Evolutionary conservation across 2,797 vertebrate genomes (phyloP).

Genomic region (Neosilurus mollespiculum): DNA sequence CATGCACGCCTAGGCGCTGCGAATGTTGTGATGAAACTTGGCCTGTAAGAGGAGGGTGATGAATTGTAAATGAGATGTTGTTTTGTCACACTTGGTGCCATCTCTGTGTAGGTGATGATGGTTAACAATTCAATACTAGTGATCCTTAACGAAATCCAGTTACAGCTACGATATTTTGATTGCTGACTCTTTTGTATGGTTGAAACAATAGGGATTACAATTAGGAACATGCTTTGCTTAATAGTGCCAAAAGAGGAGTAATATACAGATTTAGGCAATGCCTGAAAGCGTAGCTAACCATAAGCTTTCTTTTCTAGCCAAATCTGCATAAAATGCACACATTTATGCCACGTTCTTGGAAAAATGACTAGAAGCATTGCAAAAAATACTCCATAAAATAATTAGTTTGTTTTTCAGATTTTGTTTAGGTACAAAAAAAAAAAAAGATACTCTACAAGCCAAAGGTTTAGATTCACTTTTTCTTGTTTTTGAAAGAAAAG

Average conservation of each 20-base stretch:
- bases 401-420: too few species aligned
- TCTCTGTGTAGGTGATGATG: slow-evolving; percentile 2
- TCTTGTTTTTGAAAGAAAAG: too few species aligned
- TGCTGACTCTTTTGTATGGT: not conserved
- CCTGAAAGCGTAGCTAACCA: too few species aligned
- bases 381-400: too few species aligned
- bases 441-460: too few species aligned
- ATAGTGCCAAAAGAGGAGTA: not conserved
- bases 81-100: slow-evolving; percentile 29
- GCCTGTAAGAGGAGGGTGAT: slow-evolving; percentile 44
- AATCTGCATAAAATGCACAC: too few species aligned
- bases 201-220: not conserved
- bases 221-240: not conserved
- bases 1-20: slow-evolving; percentile 50
- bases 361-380: too few species aligned
- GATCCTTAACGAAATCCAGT: slow-evolving; percentile 4
- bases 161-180: slow-evolving; percentile 10
- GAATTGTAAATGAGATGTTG: slow-evolving; percentile 45
- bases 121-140: slow-evolving; percentile 8
- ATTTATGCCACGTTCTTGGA: too few species aligned
- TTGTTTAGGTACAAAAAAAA: too few species aligned
- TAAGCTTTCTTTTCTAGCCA: too few species aligned
- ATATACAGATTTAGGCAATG: too few species aligned
- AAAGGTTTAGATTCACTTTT: too few species aligned
- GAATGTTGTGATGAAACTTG: slow-evolving; percentile 46